Evolutionary conservation across 2,888 invertebrate genomes (phyloP), one percentile per base, ranked within the genome.

Genomic region (Drosophila diplacantha): DNA sequence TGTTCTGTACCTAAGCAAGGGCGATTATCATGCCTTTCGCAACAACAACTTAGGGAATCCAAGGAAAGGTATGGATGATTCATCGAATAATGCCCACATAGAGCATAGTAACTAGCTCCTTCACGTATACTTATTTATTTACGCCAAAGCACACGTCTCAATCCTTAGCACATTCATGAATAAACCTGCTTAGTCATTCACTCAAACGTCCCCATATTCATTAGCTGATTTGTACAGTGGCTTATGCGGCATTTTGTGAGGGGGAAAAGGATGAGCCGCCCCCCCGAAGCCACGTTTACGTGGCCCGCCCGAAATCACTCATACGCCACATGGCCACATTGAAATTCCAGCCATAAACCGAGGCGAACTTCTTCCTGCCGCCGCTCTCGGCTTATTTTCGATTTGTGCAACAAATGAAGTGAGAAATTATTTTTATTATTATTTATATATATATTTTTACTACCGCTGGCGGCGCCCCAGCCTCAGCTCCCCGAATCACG

Each of bases 371-470:
- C 47, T 65, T 71, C 63, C 63, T 60, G 61, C 67, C 26, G 20
- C 24, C n/a, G 24, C 31, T 34, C 37, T 14, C 9, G 60, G 69
- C 73, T 69, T 66, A 72, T 79, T 74, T 82, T 77, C 74, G 77
- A 79, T 77, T 74, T 82, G 74, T 80, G 81, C 75, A 80, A 74
- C 83, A 82, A 82, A 82, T 82, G 83, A 78, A 78, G 77, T 80
- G 77, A 82, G 81, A 80, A 78, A 82, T 77, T 81, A 72, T 82
- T 77, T 74, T 73, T 65, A 70, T 78, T 69, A 71, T 75, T 74
- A 64, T 72, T 74, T 66, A 74, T 66, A 77, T 81, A 66, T 38
- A 77, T 77, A 64, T 72, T 71, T 58, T 65, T 72, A 73, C 75
- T 73, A 64, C 61, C 56, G 59, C 67, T 59, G 61, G 41, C 58